Percentiles rank a stretch among this genome's conserved stretches.
Evolutionary conservation across 2,113 vertebrate species (phyloP).

Genomic region (Megatriorchis doriae): DNA sequence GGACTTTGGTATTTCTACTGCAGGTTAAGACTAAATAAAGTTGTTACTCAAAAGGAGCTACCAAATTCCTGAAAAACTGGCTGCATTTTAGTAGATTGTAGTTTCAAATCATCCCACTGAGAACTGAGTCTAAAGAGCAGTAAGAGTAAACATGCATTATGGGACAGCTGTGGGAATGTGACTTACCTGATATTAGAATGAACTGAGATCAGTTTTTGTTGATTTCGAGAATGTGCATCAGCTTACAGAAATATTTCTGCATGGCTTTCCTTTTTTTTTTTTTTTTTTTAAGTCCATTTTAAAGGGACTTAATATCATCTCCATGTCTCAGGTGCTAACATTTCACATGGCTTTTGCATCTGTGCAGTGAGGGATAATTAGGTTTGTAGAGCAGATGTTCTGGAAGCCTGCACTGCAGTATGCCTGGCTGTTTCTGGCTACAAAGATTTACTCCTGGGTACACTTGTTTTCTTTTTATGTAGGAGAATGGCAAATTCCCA

Average conservation of each 20-base stretch:
- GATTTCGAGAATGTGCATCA: not conserved
- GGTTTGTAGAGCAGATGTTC: conserved; percentile 60
- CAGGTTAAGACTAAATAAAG: not conserved
- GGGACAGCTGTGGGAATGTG: not conserved
- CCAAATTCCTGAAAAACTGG: not conserved
- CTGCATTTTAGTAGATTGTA: not conserved
- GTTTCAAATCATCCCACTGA: not conserved
- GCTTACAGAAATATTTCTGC: not conserved
- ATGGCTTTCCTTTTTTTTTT: not conserved
- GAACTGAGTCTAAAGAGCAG: not conserved
- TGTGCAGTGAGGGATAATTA: conserved; percentile 34
- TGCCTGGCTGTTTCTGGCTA: conserved; percentile 26
- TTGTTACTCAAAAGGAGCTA: not conserved
- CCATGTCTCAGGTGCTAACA: not conserved
- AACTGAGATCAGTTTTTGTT: not conserved
- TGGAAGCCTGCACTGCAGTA: conserved; percentile 32
- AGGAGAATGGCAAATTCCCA: conserved; percentile 5
- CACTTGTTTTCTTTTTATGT: conserved; percentile 7
- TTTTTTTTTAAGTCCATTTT: not conserved
- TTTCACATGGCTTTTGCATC: conserved; percentile 31
- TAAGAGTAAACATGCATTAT: not conserved
- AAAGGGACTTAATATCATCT: not conserved
- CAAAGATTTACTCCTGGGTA: conserved; percentile 16
- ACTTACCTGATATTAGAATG: not conserved
- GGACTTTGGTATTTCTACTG: not conserved